These are phyloP conservation scores for Phyllostomus discolor DNA, from an alignment of 2,113 vertebrate species.

Conservation along the genomic window DNA sequence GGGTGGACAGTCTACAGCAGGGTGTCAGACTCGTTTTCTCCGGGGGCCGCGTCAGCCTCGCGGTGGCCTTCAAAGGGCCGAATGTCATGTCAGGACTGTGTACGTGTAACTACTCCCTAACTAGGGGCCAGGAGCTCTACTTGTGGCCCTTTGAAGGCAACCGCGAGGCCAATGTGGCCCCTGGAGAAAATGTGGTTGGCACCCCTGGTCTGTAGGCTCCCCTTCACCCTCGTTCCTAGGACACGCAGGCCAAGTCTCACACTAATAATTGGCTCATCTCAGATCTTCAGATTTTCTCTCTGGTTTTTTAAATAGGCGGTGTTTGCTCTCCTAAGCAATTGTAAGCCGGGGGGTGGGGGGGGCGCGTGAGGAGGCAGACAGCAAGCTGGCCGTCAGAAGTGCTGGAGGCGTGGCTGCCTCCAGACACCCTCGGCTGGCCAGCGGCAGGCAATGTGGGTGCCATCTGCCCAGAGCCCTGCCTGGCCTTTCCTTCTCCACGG, in stretches of 20 bases:
- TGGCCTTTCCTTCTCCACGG: not conserved
- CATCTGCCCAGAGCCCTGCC: accelerated
- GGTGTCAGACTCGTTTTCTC: too few species aligned
- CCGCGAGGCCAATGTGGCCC: too few species aligned
- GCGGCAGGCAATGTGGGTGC: not conserved
- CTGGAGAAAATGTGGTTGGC: too few species aligned
- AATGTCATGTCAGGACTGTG: too few species aligned
- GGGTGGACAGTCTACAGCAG: not conserved
- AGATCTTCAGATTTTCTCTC: slow-evolving; percentile 1
- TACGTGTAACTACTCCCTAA: too few species aligned
- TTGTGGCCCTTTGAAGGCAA: too few species aligned
- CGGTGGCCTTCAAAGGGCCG: too few species aligned
- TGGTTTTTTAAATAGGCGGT: not conserved
- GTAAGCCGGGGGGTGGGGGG: not conserved
- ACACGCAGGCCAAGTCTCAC: not conserved
- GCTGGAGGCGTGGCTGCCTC: not conserved
- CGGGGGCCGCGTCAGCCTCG: too few species aligned
- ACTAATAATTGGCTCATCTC: not conserved
- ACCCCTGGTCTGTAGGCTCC: not conserved
- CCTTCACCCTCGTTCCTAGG: not conserved
- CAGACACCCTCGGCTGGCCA: accelerated
- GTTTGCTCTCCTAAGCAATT: not conserved
- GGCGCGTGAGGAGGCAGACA: accelerated
- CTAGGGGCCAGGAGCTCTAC: too few species aligned
- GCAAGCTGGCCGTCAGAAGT: not conserved